Base-by-base conservation (phyloP, 2,113 vertebrate species). In the Himantopus leucocephalus region DNA sequence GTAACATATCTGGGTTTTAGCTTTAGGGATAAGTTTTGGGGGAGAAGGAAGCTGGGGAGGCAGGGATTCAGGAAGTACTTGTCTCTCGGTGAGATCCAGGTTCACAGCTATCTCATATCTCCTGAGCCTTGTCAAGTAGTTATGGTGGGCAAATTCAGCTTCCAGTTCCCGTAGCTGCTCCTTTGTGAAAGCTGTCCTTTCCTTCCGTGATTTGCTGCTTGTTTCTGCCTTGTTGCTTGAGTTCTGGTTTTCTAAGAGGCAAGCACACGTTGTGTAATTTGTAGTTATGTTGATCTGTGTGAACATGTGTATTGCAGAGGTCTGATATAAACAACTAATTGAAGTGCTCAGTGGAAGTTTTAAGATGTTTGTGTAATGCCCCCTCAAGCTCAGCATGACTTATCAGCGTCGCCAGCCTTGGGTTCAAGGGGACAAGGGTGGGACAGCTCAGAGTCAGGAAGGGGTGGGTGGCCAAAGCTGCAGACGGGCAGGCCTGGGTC, bases 81-180 rank as follows among this genome's bases (percentile, higher is more conserved):
- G 99, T 98, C 99, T 98, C 96, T 99, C 99, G 0, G 99, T 99
- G 97, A 99, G 99, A 94, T 99, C 99, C 97, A 99, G 98, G 97
- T 99, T 99, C 75, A 99, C 99, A 0, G 99, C 99, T 43, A 99
- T 99, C 98, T 99, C 99, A 0, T 99, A 99, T 98, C 99, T 99
- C 27, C 99, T 98, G 41, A 99, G 99, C 67, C 99, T 96, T 14
- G 99, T 99, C 98, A 99, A 96, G 97, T 99, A 99, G 98, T 99
- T 99, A 17, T 99, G 99, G 91, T 99, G 99, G 32, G 99, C 99
- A 83, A 99, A 99, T 94, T 99, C 99, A 0, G 99, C 99, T 80
- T 99, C 99, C 90, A 99, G 98, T 97, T 99, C 99, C 39, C 98
- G 97, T 15, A 99, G 98, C 98, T 99, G 99, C 97, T 99, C 99